A percentile compares a stretch with the other conserved stretches of the same genome.
These are phyloP conservation scores for Vidua chalybeata DNA, from an alignment of 2,113 vertebrate species.

Conservation along the genomic window DNA sequence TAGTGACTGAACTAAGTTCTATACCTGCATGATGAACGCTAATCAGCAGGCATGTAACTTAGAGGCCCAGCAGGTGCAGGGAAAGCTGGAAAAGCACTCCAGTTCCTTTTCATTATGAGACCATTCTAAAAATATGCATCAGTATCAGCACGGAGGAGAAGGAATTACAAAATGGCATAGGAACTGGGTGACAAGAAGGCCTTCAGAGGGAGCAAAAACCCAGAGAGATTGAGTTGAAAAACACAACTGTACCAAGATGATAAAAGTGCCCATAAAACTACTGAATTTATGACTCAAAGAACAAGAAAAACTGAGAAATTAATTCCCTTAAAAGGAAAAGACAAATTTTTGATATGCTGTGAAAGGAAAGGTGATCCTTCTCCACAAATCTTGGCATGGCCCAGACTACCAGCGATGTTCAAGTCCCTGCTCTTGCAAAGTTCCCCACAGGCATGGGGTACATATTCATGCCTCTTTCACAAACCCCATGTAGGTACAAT, in stretches of 20 bases:
- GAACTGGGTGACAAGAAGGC: neutral
- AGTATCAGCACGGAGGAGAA: neutral
- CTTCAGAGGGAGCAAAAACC: neutral
- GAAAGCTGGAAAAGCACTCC: neutral
- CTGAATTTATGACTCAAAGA: neutral
- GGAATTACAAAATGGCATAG: neutral
- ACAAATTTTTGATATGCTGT: neutral
- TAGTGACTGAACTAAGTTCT: neutral
- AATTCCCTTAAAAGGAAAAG: neutral
- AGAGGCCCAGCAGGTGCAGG: neutral
- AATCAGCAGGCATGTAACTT: neutral
- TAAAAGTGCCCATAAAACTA: neutral
- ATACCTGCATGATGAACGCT: slow-evolving; percentile 5
- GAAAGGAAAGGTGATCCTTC: neutral
- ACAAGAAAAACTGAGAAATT: neutral
- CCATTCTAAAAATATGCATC: neutral
- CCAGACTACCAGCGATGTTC: neutral
- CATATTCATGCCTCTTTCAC: neutral
- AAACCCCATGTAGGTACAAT: neutral
- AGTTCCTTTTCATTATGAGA: neutral
- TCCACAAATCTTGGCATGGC: neutral
- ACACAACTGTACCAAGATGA: neutral
- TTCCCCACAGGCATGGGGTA: neutral
- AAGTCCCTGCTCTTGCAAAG: neutral
- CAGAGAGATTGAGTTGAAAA: neutral